Evolutionary conservation across 2,888 invertebrate species (phyloP), one percentile per base, ranked within the genome.

Genomic region (Drosophila flavopinicola): DNA sequence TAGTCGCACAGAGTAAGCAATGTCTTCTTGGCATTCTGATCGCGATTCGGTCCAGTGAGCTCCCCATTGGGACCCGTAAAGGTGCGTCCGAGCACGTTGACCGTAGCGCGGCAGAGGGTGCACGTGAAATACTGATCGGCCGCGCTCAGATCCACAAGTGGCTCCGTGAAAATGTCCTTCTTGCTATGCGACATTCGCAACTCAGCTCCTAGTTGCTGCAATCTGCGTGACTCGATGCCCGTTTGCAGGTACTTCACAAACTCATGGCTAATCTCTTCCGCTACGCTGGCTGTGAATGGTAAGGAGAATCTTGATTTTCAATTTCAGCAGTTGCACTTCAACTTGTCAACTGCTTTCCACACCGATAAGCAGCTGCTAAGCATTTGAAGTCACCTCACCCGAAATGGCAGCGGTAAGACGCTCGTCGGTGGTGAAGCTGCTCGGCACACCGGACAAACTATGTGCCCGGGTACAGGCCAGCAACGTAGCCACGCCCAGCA

Each of bases 1-100:
- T 89, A 77, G 2, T 89, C 87, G 73, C 96, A 96, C 0, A 94
- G 58, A 1, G 91, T 91, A 1, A 92, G 83, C 0, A 92, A 49
- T 0, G 91, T 71, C 1, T 88, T 70, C 6, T 88, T 88, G 3
- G 94, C 87, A 3, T 76, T 53, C 6, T 27, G 61, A 24, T 92
- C 74, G 0, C 77, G 69, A 29, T 78, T 64, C 4, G 88, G 78
- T 0, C 82, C 87, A 37, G 70, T 88, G 15, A 93, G 91, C 29
- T 92, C 91, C 0, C 92, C 87, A 17, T 91, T 88, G 0, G 93
- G 93, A 0, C 92, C 90, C 0, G 92, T 92, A 5, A 93, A 90
- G 7, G 91, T 90, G 2, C 91, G 75, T 0, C 59, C 38, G 0
- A 90, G 0, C 1, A 90, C 84, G 13, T 74, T 87, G 2, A 88